phyloP scores from a whole-genome alignment of 2,797 vertebrate genomes.

The Dendrocincla fuliginosa region DNA sequence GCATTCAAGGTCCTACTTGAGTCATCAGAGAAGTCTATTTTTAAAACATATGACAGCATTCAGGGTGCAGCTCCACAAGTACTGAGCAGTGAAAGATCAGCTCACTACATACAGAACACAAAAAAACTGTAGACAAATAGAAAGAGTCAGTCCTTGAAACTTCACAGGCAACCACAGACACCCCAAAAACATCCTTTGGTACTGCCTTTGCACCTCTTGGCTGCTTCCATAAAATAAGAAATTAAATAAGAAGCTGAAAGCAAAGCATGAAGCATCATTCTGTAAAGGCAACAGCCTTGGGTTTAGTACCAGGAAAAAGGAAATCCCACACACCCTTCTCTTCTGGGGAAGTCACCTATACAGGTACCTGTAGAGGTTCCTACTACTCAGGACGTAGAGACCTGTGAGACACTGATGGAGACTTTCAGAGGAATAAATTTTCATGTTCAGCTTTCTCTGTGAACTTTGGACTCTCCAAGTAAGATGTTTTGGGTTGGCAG shows the following conservation, averaged over 20 bases:
- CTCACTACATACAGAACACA: neutral
- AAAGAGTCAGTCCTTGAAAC: neutral
- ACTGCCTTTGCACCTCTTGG: neutral
- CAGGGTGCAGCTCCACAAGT: neutral
- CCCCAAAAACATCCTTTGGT: neutral
- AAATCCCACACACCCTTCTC: neutral
- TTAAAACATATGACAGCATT: neutral
- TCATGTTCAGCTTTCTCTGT: neutral
- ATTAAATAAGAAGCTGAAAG: neutral
- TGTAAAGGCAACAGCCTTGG: fast-evolving
- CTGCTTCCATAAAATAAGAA: neutral
- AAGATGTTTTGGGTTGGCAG: neutral
- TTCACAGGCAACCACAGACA: neutral
- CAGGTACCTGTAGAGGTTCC: neutral
- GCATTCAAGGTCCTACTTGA: neutral
- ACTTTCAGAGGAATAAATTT: neutral
- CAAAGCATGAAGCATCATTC: fast-evolving
- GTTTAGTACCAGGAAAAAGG: neutral
- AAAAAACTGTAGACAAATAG: neutral
- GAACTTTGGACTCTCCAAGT: neutral
- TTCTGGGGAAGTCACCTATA: neutral
- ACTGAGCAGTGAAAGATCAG: neutral
- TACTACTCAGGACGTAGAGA: fast-evolving
- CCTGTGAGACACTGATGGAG: neutral
- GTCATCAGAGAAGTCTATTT: neutral